Percentiles rank a stretch among this genome's conserved stretches.
phyloP scores from a whole-genome alignment of 2,888 invertebrate genomes.

The Spisula solida region DNA sequence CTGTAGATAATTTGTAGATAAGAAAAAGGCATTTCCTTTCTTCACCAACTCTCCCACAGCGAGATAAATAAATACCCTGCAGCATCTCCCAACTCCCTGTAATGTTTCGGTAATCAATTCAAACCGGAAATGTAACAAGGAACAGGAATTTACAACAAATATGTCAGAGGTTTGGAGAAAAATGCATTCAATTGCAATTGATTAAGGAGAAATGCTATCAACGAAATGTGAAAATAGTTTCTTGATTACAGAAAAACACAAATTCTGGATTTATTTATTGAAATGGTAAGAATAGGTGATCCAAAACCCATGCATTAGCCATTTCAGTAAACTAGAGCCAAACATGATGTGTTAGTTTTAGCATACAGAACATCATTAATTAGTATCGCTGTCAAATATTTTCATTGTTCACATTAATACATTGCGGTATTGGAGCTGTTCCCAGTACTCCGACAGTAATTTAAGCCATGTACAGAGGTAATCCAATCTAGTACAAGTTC shows the following conservation, averaged over 20 bases:
- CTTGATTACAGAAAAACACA: not conserved
- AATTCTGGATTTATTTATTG: slow-evolving; percentile 19
- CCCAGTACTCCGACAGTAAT: too few species aligned
- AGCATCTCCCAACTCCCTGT: slow-evolving; percentile 16
- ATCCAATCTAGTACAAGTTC: too few species aligned
- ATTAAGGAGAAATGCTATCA: slow-evolving; percentile 13
- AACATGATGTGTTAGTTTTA: slow-evolving; percentile 9
- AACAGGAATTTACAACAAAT: slow-evolving; percentile 1
- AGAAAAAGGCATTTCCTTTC: slow-evolving; percentile 55
- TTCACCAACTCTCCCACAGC: slow-evolving; percentile 40
- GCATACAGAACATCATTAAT: not conserved
- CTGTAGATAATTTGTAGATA: slow-evolving; percentile 53
- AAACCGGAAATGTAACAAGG: slow-evolving; percentile 21
- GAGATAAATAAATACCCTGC: slow-evolving; percentile 12
- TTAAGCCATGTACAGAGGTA: too few species aligned
- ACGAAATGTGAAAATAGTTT: slow-evolving; percentile 2
- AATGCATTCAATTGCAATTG: not conserved
- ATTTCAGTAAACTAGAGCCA: not conserved
- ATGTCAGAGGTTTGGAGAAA: slow-evolving; percentile 13
- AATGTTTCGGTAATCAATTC: slow-evolving; percentile 9
- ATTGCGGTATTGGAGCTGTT: too few species aligned
- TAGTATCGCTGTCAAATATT: not conserved
- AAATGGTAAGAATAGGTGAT: slow-evolving; percentile 6
- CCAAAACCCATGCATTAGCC: not conserved
- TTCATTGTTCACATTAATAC: not conserved